Evolutionary conservation across 1,140 invertebrate genomes (phyloP).

Genomic region (Latrodectus geometricus): DNA sequence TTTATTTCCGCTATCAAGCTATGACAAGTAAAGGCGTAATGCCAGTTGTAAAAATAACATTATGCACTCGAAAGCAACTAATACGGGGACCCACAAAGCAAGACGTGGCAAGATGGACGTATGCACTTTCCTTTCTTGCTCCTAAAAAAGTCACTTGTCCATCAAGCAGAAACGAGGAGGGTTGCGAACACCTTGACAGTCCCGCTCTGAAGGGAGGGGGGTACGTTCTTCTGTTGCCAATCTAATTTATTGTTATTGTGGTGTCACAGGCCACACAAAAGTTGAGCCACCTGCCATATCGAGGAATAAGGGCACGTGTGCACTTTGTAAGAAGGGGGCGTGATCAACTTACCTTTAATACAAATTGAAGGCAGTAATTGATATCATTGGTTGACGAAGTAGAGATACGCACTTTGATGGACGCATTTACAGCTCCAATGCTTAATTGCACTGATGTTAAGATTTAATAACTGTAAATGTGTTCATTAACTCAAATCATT

Average conservation of each 20-base stretch:
- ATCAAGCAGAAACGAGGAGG: slow-evolving; percentile 11
- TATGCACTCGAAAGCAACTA: slow-evolving; percentile 19
- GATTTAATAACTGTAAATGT: too few species aligned
- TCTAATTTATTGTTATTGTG: slow-evolving; percentile 58
- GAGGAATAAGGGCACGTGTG: not conserved
- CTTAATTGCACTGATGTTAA: too few species aligned
- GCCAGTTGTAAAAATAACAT: slow-evolving; percentile 55
- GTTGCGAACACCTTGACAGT: slow-evolving; percentile 17
- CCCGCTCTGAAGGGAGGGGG: not conserved
- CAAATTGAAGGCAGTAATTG: too few species aligned
- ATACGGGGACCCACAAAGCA: slow-evolving; percentile 11
- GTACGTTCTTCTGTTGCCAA: slow-evolving; percentile 32
- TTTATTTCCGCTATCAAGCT: slow-evolving; percentile 35
- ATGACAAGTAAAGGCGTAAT: slow-evolving; percentile 48
- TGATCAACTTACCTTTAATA: not conserved
- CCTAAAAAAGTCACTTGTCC: slow-evolving; percentile 25
- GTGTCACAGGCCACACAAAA: slow-evolving; percentile 51
- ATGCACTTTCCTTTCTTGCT: slow-evolving; percentile 6
- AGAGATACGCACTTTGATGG: too few species aligned
- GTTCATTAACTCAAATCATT: too few species aligned
- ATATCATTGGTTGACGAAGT: too few species aligned
- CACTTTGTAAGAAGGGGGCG: not conserved
- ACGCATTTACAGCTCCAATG: too few species aligned
- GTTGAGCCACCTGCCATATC: not conserved
- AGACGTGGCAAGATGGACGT: slow-evolving; percentile 9